A percentile compares a stretch with the other conserved stretches of the same genome.
These are phyloP conservation scores for Propithecus perrieri DNA, from an alignment of 2,797 vertebrate genomes.

Conservation along the genomic window DNA sequence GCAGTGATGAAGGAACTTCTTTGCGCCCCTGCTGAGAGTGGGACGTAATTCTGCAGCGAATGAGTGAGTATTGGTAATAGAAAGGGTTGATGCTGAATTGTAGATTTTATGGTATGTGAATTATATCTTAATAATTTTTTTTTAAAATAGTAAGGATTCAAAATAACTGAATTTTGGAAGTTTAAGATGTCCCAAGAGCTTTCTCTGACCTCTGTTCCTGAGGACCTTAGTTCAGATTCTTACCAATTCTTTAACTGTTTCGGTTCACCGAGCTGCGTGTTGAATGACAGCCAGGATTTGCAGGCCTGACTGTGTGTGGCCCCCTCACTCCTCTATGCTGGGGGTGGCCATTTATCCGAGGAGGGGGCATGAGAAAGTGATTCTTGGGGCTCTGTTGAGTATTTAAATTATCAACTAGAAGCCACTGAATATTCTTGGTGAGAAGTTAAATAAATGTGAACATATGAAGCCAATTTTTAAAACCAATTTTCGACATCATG, in stretches of 20 bases:
- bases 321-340: background rate
- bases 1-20: background rate
- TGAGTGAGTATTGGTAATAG: background rate
- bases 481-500: slow-evolving; percentile 49
- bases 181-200: background rate
- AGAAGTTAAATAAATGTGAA: slow-evolving; percentile 57
- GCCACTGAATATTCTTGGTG: slow-evolving; percentile 9
- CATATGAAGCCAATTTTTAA: slow-evolving; percentile 47
- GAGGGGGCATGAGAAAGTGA: background rate
- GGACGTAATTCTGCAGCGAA: background rate
- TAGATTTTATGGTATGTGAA: background rate
- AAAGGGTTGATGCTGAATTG: background rate
- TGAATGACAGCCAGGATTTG: background rate
- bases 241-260: background rate
- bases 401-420: slow-evolving; percentile 1
- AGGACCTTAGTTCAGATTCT: background rate
- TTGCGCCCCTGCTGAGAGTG: background rate
- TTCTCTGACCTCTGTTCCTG: background rate
- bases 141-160: background rate
- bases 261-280: background rate
- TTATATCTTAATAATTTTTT: background rate
- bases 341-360: background rate
- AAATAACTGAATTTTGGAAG: background rate
- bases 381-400: background rate
- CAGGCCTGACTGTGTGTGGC: background rate